These are phyloP conservation scores for Tetheella fluctuosa DNA, from an alignment of 2,888 invertebrate species.

Conservation along the genomic window DNA sequence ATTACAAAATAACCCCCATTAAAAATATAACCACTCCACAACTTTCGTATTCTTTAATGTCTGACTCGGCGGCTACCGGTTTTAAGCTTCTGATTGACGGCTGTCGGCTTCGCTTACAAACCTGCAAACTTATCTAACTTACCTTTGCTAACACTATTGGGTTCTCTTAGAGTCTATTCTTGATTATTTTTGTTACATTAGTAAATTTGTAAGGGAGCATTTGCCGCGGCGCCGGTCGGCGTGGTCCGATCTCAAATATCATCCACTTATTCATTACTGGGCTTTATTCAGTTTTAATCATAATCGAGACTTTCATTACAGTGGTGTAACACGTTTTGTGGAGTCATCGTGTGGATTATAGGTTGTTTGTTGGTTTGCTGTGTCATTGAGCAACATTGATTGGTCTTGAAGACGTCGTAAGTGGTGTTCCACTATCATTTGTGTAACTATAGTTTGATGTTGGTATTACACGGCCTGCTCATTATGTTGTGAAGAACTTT, in stretches of 20 bases:
- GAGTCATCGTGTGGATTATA: conserved; percentile 52
- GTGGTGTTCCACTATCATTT: conserved; percentile 16
- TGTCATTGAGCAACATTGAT: conserved; percentile 42
- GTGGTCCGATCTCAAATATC: conserved; percentile 79
- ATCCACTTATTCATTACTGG: conserved; percentile 81
- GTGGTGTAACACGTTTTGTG: conserved; percentile 48
- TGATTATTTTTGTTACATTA: conserved; percentile 19
- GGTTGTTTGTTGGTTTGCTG: conserved; percentile 51
- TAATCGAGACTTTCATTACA: conserved; percentile 71
- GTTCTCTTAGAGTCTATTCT: conserved; percentile 37
- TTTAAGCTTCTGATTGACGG: conserved; percentile 83
- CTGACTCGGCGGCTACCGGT: conserved; percentile 80
- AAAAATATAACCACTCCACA: conserved; percentile 57
- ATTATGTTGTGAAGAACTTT: not conserved
- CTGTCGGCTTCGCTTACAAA: conserved; percentile 79
- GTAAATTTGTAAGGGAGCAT: conserved; percentile 51
- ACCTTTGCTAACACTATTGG: conserved; percentile 20
- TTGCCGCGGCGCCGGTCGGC: conserved; percentile 78
- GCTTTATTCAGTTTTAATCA: conserved; percentile 79
- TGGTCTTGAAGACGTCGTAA: conserved; percentile 18
- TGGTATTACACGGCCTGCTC: not conserved
- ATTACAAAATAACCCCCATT: conserved; percentile 29
- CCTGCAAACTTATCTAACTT: conserved; percentile 46
- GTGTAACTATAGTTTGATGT: conserved; percentile 18
- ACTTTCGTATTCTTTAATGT: conserved; percentile 76